Evolutionary conservation across 2,888 invertebrate species (phyloP), one percentile per base, ranked within the genome.

Genomic region (Lordiphosa fenestrarum): DNA sequence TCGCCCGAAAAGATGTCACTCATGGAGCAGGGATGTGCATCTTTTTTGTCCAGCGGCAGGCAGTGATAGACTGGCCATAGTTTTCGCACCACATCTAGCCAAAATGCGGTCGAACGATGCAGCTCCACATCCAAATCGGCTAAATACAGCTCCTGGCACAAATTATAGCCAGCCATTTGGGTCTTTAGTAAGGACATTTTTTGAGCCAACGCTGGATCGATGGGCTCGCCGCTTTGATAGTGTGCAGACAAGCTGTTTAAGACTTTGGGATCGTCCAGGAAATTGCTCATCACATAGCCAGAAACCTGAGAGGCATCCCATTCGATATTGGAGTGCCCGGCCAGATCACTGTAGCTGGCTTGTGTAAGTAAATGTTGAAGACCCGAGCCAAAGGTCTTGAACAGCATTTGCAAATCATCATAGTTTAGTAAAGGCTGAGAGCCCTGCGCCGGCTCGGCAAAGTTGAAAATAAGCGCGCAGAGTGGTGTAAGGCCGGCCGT

Each of bases 221-320:
- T 86, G 1, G 92, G 91, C 71, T 95, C 93, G 35, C 94, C 94
- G 5, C 93, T 95, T 68, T 92, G 92, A 78, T 92, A 93, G 87
- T 98, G 97, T 2, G 93, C 91, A 44, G 95, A 94, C 48, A 98
- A 91, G 0, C 91, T 90, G 75, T 91, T 90, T 33, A 93, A 87
- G 2, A 91, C 91, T 19, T 90, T 84, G 0, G 93, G 91, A 73
- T 95, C 93, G 68, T 93, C 93, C 6, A 96, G 89, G 93, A 96
- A 96, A 85, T 94, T 94, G 0, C 92, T 91, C 92, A 98, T 92
- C 53, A 98, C 95, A 75, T 95, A 92, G 0, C 95, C 94, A 62
- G 95, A 94, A 0, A 97, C 93, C 85, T 95, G 94, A 0, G 95
- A 94, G 0, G 96, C 95, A 89, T 99, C 99, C 96, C 97, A 97